phyloP scores from a whole-genome alignment of 2,888 invertebrate genomes.

The Mylabris sibirica region DNA sequence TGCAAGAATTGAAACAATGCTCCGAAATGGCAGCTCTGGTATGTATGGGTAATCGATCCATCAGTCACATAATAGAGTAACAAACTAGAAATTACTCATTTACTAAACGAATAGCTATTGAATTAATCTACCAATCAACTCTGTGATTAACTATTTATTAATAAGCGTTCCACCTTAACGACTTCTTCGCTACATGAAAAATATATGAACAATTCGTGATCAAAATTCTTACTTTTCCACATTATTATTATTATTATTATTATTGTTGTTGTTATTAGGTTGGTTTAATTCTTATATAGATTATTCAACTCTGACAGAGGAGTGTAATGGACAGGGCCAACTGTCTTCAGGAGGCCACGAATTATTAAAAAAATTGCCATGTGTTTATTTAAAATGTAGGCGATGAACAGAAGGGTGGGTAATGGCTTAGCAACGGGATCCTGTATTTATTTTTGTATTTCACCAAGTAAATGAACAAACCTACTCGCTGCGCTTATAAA shows the following conservation, averaged over 20 bases:
- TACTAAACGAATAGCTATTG: neutral
- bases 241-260: neutral
- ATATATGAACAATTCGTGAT: neutral
- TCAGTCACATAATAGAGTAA: neutral
- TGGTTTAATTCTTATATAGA: neutral
- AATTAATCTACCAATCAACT: constrained; percentile 9
- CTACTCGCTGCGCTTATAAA: no score
- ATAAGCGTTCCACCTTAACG: neutral
- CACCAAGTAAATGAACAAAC: no score
- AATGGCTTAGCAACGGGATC: no score
- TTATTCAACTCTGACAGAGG: constrained; percentile 6
- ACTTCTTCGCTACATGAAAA: neutral
- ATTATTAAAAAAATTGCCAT: no score
- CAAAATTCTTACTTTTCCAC: neutral
- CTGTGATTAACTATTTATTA: constrained; percentile 9
- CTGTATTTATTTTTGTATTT: no score
- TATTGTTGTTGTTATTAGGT: neutral
- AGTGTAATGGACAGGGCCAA: no score
- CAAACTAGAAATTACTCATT: constrained; percentile 3
- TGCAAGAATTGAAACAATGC: constrained; percentile 1
- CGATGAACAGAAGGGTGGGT: no score
- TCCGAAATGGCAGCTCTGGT: neutral
- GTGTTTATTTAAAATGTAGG: no score
- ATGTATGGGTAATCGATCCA: constrained; percentile 3
- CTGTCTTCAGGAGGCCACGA: no score